These are phyloP conservation scores for Archocentrus centrarchus DNA, from an alignment of 2,113 vertebrate species.

Conservation along the genomic window DNA sequence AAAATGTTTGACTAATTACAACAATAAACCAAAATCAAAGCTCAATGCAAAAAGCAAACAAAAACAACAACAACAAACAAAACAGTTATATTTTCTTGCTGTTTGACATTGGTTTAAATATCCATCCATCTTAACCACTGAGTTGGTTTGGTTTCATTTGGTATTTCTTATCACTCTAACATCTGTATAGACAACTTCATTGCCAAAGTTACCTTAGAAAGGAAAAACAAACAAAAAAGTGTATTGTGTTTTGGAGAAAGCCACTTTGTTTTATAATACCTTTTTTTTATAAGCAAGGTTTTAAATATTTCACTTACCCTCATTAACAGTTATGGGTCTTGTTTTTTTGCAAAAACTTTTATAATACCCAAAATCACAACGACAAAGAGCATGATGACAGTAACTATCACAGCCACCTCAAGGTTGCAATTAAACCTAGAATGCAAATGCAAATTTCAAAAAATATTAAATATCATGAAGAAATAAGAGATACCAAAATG, in stretches of 20 bases:
- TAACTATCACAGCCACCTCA: background rate
- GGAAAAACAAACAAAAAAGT: background rate
- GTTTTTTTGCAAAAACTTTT: background rate
- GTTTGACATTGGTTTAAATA: too few relatives aligned
- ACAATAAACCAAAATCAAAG: too few relatives aligned
- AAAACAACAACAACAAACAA: too few relatives aligned
- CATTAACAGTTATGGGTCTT: background rate
- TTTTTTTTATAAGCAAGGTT: background rate
- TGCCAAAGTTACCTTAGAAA: background rate
- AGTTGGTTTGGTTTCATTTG: background rate
- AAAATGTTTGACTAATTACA: too few relatives aligned
- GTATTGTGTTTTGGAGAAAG: background rate
- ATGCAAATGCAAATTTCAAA: background rate
- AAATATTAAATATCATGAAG: rapidly evolving
- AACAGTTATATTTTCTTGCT: too few relatives aligned
- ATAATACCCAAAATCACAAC: background rate
- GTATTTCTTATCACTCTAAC: background rate
- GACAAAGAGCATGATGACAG: background rate
- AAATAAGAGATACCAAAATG: background rate
- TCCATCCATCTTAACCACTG: background rate
- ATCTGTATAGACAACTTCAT: slow-evolving; percentile 12
- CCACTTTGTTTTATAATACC: background rate
- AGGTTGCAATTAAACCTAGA: background rate
- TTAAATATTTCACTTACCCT: background rate
- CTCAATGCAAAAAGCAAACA: too few relatives aligned